phyloP scores from a whole-genome alignment of 2,888 invertebrate genomes.

The Ceraclea dissimilis region DNA sequence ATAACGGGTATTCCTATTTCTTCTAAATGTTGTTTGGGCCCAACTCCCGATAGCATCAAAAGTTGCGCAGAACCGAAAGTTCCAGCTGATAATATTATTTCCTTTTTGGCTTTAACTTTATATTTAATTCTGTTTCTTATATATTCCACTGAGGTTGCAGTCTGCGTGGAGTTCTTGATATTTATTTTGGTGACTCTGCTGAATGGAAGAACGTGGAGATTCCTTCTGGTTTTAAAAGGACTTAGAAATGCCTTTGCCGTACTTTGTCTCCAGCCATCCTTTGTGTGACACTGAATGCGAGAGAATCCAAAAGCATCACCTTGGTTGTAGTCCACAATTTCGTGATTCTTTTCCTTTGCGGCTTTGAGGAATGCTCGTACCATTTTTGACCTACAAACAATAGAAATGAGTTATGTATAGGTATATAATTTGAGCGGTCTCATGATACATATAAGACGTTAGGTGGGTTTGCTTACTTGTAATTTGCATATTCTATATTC shows the following conservation, averaged over 20 bases:
- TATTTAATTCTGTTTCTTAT: conserved; percentile 43
- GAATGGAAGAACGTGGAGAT: conserved; percentile 60
- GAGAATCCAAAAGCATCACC: conserved; percentile 57
- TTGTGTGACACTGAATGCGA: conserved; percentile 55
- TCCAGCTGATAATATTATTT: conserved; percentile 80
- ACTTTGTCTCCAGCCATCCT: conserved; percentile 55
- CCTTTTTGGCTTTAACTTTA: conserved; percentile 57
- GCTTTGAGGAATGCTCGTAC: conserved; percentile 49
- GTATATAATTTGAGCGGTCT: too few species aligned
- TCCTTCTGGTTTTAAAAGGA: conserved; percentile 51
- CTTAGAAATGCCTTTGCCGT: conserved; percentile 58
- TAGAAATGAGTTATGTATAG: neutral
- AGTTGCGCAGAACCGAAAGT: conserved; percentile 85
- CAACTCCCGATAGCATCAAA: conserved; percentile 76
- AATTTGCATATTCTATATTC: conserved; percentile 53
- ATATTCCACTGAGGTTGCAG: conserved; percentile 62
- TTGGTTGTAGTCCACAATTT: conserved; percentile 62
- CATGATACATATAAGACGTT: neutral
- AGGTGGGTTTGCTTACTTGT: conserved; percentile 33
- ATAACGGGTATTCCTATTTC: conserved; percentile 51
- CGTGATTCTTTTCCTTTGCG: conserved; percentile 57
- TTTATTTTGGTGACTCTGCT: conserved; percentile 58
- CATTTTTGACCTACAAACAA: conserved; percentile 29
- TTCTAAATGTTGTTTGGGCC: conserved; percentile 47
- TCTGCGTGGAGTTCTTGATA: conserved; percentile 53